phyloP scores from a whole-genome alignment of 2,797 vertebrate species.

The Percopsis omiscomaycus region DNA sequence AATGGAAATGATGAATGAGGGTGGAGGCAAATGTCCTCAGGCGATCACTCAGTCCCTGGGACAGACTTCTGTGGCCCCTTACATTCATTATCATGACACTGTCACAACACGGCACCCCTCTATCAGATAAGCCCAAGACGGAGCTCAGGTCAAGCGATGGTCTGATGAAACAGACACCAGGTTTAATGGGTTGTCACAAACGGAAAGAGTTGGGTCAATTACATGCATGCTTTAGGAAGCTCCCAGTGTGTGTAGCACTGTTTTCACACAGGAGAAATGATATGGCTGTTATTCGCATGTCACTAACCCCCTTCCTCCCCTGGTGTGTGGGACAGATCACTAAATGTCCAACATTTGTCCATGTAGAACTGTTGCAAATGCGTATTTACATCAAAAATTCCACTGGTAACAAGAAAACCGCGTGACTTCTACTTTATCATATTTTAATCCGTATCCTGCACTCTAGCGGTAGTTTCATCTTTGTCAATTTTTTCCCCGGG shows the following conservation, averaged over 20 bases:
- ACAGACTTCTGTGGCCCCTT: conserved; percentile 61
- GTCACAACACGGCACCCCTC: conserved; percentile 58
- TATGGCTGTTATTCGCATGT: background rate
- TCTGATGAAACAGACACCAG: conserved; percentile 43
- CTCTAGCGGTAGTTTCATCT: conserved; percentile 62
- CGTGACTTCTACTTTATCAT: conserved; percentile 35
- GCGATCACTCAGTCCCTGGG: conserved; percentile 65
- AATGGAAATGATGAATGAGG: conserved; percentile 66
- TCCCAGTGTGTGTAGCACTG: conserved; percentile 9
- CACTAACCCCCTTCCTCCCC: background rate
- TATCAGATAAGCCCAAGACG: conserved; percentile 53
- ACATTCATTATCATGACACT: conserved; percentile 70
- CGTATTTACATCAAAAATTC: background rate
- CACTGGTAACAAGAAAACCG: conserved; percentile 39
- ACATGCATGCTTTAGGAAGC: conserved; percentile 21
- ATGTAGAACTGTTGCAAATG: conserved; percentile 42
- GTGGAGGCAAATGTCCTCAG: conserved; percentile 59
- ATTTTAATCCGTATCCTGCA: conserved; percentile 61
- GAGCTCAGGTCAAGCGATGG: conserved; percentile 41
- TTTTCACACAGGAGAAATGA: no score
- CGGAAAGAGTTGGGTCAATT: conserved; percentile 23
- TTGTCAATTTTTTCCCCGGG: conserved; percentile 60
- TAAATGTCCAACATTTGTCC: conserved; percentile 20
- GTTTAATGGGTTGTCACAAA: conserved; percentile 55
- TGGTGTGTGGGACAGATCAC: conserved; percentile 12